Evolutionary conservation across 2,888 invertebrate species (phyloP), one percentile per base, ranked within the genome.

Genomic region (Trachelus iudaicus): DNA sequence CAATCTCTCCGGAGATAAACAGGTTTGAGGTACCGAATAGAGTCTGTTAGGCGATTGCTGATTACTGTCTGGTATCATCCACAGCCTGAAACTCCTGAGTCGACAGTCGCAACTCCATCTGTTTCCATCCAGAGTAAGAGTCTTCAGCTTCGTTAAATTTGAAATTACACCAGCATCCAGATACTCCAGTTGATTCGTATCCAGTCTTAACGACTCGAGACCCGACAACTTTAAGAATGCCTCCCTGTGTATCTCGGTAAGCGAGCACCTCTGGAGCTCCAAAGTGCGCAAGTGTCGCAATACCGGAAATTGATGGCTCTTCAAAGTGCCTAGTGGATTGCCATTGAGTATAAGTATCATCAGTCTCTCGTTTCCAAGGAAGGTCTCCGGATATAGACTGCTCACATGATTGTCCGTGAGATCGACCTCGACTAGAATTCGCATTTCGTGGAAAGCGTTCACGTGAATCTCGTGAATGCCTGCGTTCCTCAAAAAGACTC

Each of bases 91-190:
- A 79, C 95, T 95, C 76, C 97, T 94, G 79, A 98, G 92, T 82
- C 96, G 94, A 91, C 98, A 98, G 90, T 98, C 97, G 91, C 98
- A 98, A 87, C 94, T 94, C 98, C 98, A 98, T 9, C 96, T 97
- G 91, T 98, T 98, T 40, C 96, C 96, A 82, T 97, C 96, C 76
- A 98, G 91, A 15, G 95, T 94, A 56, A 98, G 93, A 2, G 96
- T 96, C 92, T 97, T 97, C 80, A 98, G 93, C 85, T 95, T 95
- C 69, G 94, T 94, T 88, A 97, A 93, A 80, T 95, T 95, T 90
- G 95, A 92, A 86, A 96, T 94, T 3, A 95, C 94, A 75, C 93
- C 93, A 80, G 94, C 94, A 15, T 95, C 94, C 69, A 96, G 91
- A 86, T 94, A 94, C 78, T 95, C 95, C 82, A 98, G 93, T 85